phyloP scores from a whole-genome alignment of 2,113 vertebrate genomes.

The Entomyzon cyanotis region DNA sequence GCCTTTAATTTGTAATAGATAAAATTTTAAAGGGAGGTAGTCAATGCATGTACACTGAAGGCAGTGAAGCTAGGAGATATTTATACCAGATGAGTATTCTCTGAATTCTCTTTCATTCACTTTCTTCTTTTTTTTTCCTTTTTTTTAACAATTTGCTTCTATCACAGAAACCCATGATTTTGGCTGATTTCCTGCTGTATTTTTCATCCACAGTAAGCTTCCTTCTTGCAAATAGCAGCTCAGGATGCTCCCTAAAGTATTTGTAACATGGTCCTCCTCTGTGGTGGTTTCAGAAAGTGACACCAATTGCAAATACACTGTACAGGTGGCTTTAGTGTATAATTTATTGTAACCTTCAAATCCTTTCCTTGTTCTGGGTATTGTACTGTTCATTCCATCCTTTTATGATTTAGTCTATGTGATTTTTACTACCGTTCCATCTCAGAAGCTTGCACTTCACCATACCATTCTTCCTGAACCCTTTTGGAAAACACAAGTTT shows the following conservation, averaged over 20 bases:
- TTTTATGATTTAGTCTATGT: constrained; percentile 25
- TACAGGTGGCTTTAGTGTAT: constrained; percentile 32
- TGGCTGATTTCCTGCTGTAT: background rate
- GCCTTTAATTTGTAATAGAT: background rate
- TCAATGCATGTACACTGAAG: background rate
- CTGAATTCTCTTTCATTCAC: background rate
- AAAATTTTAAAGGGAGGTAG: background rate
- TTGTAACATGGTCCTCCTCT: constrained; percentile 28
- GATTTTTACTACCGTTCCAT: constrained; percentile 50
- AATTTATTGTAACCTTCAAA: constrained; percentile 53
- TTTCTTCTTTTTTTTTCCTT: background rate
- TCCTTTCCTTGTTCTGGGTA: constrained; percentile 16
- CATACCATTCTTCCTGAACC: constrained; percentile 29
- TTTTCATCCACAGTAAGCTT: background rate
- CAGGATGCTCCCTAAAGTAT: background rate
- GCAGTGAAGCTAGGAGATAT: background rate
- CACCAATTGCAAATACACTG: constrained; percentile 4
- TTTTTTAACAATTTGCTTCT: background rate
- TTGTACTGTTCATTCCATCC: constrained; percentile 40
- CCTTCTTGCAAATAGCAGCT: background rate
- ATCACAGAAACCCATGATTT: background rate
- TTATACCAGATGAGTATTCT: background rate
- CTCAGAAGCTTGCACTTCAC: constrained; percentile 24
- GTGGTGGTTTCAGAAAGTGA: constrained; percentile 39
- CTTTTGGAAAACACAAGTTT: constrained; percentile 47